Percentiles rank a stretch among this genome's conserved stretches.
Conservation (phyloP, 2,113 vertebrate genomes). For the Agelaius tricolor region DNA sequence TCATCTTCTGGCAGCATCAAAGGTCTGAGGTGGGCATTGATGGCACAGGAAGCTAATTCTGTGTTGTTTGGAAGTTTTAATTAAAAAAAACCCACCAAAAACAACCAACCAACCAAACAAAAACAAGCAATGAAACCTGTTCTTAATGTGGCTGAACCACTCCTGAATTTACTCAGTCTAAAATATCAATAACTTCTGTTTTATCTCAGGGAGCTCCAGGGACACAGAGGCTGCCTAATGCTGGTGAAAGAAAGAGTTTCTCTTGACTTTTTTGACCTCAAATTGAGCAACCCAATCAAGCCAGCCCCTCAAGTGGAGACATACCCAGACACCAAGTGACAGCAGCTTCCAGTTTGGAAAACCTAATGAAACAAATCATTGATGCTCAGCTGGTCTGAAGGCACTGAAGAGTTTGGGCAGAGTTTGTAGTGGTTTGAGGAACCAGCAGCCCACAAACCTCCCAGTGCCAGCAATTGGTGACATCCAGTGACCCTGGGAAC, state of each 20-base stretch:
- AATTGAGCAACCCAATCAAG: background rate
- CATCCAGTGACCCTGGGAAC: background rate
- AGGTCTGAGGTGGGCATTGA: background rate
- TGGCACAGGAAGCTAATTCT: background rate
- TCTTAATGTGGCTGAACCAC: background rate
- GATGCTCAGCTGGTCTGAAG: background rate
- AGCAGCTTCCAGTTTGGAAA: background rate
- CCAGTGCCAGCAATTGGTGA: background rate
- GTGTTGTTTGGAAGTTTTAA: background rate
- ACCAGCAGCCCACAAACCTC: background rate
- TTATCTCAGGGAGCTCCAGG: background rate
- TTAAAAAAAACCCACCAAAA: background rate
- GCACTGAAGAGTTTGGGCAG: background rate
- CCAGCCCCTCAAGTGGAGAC: background rate
- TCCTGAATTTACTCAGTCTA: background rate
- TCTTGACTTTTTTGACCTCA: background rate
- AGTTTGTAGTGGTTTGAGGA: background rate
- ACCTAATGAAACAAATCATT: accelerated
- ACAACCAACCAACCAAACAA: too few relatives aligned
- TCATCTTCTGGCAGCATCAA: accelerated
- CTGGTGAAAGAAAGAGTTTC: background rate
- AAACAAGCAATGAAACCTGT: background rate
- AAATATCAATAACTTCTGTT: background rate
- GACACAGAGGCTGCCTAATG: background rate
- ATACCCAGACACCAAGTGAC: background rate